Base-by-base conservation (phyloP, 1,140 invertebrate genomes). In the Zaprionus africanus region DNA sequence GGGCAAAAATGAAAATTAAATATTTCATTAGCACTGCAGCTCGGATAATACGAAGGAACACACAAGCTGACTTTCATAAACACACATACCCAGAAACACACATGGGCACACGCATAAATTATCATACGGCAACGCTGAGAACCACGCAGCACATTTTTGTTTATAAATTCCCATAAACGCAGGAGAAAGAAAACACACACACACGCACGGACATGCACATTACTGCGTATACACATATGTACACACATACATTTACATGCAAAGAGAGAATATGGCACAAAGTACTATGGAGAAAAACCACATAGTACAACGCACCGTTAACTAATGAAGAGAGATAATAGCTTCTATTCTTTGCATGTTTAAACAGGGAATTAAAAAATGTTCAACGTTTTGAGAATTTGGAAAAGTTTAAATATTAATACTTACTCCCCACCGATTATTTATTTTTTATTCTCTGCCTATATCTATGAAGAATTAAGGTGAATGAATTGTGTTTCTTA, bases 1-100 rank as follows among this genome's bases (percentile, higher is more conserved):
- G 76, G 64, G n/a, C 64, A 59, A 72, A 85, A 85, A 85, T 86
- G 85, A 73, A 82, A 86, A 76, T 86, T 85, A 82, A 85, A 88
- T 87, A 88, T 76, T 87, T 87, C 57, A 87, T 88, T 76, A 88
- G 74, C 74, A 59, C 43, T 68, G 81, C 60, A 68, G 67, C 53
- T 73, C 46, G 12, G 57, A 67, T 43, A 76, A 79, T 78, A 60
- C 26, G 13, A 17, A 19, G 34, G 34, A 54, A 9, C 26, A 31
- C 59, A 66, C 79, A 34, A 9, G 19, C 41, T 46, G 41, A 17
- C 41, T 41, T 60, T 51, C 46, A 28, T 59, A 61, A 22, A 46
- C 59, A 53, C 34, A 56, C 61, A 64, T 28, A 34, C 28, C 19
- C 24, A 24, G 46, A 34, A 60, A 58, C 71, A 77, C 46, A 69